Evolutionary conservation across 2,888 invertebrate species (phyloP), one percentile per base, ranked within the genome.

Genomic region (Conchocele bisecta): DNA sequence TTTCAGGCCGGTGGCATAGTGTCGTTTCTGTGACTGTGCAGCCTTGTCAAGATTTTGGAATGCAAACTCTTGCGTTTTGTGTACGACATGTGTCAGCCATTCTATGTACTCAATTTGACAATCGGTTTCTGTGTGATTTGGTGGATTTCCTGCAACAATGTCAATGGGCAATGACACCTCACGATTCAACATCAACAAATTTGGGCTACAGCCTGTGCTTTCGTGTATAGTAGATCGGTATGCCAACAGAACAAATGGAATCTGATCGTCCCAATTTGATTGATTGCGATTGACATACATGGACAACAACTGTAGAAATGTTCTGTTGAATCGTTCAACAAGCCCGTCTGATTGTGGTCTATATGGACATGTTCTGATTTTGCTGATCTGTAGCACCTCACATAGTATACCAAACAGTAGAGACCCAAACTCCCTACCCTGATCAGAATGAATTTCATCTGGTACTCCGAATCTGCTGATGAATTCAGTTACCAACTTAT

Each of bases 401-500:
- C 48, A 48, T 6, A 48, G 48, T 6, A 17, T 24, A 20, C 29
- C n/a, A 17, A 26, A 48, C 13, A 48, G 22, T 6, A 7, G 11
- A 28, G 28, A 28, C 26, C 31, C 48, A 28, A 48, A 48, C 9
- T 48, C 28, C 31, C 37, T 31, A n/a, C n/a, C n/a, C n/a, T n/a
- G n/a, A n/a, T n/a, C n/a, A 3, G 48, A n/a, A 13, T 48, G 48
- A 48, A 48, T 48, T 48, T 48, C 28, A n/a, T 20, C 26, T 5
- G 54, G 44, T 15, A 54, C 41, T 1, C 67, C 67, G 31, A 37
- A 53, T 26, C 57, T 31, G 15, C 60, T 41, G 13, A 60, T 60
- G 15, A 60, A 60, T 39, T 60, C 60, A 9, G 48, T 50, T 2
- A 60, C 59, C 22, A 59, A 13, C 20, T 48, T 59, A 29, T 61